phyloP scores from a whole-genome alignment of 2,797 vertebrate genomes.

The Antrozous pallidus region DNA sequence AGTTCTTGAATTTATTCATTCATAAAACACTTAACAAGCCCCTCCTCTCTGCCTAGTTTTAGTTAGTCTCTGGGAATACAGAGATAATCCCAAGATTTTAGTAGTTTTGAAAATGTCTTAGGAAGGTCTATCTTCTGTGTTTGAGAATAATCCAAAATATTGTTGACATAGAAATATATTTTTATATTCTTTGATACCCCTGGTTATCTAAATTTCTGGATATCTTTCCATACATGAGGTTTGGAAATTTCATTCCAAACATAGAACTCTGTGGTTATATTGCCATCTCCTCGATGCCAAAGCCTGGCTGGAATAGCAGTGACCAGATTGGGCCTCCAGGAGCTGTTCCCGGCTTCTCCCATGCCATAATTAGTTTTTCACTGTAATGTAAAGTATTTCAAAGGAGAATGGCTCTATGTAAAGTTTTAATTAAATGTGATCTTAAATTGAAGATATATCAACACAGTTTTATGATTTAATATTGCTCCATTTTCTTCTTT shows the following conservation, averaged over 20 bases:
- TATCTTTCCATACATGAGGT: not conserved
- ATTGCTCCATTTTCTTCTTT: conserved; percentile 14
- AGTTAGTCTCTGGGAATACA: not conserved
- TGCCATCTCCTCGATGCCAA: not conserved
- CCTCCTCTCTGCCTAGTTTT: not conserved
- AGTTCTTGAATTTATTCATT: not conserved
- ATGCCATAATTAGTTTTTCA: not conserved
- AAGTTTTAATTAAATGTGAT: not conserved
- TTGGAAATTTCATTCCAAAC: not conserved
- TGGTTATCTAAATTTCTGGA: not conserved
- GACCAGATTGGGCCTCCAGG: not conserved
- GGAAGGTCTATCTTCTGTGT: not conserved
- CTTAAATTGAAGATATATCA: not conserved
- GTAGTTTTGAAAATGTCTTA: not conserved
- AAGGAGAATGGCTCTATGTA: not conserved
- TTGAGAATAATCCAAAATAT: not conserved
- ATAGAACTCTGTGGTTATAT: not conserved
- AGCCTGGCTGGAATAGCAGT: not conserved
- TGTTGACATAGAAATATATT: not conserved
- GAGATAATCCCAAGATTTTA: not conserved
- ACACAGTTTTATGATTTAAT: not conserved
- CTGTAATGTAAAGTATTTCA: not conserved
- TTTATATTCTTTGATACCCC: not conserved
- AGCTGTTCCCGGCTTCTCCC: not conserved
- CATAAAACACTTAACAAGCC: not conserved